Evolutionary conservation across 2,888 invertebrate species (phyloP).

Genomic region (Stenurella melanura): DNA sequence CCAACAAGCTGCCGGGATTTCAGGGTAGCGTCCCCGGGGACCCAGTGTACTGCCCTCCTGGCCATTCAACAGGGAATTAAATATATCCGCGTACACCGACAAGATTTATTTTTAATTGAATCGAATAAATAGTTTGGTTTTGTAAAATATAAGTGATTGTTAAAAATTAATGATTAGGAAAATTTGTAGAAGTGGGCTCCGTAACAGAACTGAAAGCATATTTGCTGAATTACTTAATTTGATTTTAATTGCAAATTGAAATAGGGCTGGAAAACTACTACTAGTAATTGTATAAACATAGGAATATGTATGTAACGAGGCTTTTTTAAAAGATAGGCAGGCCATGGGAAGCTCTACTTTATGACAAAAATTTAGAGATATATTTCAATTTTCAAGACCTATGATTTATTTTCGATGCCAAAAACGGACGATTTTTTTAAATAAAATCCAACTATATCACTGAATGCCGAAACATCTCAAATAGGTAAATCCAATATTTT

Average conservation of each 20-base stretch:
- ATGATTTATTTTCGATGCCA: no score
- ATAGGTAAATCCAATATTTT: no score
- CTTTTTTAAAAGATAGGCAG: no score
- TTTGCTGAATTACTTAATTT: neutral
- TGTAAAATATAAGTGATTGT: slow-evolving; percentile 50
- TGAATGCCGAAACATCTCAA: no score
- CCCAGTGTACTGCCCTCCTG: slow-evolving; percentile 35
- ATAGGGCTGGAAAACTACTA: neutral
- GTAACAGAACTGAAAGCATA: neutral
- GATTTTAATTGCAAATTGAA: neutral
- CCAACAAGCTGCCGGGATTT: slow-evolving; percentile 71
- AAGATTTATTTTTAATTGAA: slow-evolving; percentile 64
- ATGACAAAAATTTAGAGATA: no score
- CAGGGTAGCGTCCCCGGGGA: slow-evolving; percentile 54
- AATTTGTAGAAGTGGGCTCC: neutral
- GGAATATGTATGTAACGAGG: no score
- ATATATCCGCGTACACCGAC: slow-evolving; percentile 53
- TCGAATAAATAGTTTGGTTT: slow-evolving; percentile 56
- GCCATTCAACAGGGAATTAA: slow-evolving; percentile 53
- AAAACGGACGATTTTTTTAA: no score
- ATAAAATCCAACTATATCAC: no score
- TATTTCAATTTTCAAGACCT: no score
- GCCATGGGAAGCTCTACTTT: no score
- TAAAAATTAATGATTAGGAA: slow-evolving; percentile 16
- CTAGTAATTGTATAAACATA: neutral